These are phyloP conservation scores for Vidua macroura DNA, from an alignment of 2,113 vertebrate species.

Conservation along the genomic window DNA sequence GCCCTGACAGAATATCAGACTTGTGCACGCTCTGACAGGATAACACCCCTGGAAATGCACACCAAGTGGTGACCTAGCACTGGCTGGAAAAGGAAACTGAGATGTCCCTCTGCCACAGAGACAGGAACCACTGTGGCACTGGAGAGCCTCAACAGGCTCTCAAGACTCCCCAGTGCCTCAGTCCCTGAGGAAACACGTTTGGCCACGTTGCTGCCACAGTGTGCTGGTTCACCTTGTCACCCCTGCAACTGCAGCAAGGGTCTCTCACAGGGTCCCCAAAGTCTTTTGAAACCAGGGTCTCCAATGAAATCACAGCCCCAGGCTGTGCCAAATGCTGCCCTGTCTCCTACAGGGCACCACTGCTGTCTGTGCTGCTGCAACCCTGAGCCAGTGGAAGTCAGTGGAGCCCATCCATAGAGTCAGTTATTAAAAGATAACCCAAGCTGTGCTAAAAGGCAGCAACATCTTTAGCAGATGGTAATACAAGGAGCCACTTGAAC, in stretches of 20 bases:
- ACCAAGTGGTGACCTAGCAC: fast-evolving
- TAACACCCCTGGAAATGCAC: background rate
- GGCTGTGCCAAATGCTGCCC: background rate
- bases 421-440: background rate
- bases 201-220: fast-evolving
- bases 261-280: fast-evolving
- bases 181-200: background rate
- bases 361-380: background rate
- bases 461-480: slow-evolving; percentile 13
- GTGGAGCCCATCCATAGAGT: background rate
- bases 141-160: background rate
- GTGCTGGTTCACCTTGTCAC: background rate
- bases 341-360: fast-evolving
- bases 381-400: background rate
- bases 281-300: background rate
- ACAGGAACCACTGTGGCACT: background rate
- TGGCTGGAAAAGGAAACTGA: background rate
- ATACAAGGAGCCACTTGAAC: slow-evolving; percentile 30
- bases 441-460: background rate
- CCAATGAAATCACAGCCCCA: background rate
- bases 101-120: background rate
- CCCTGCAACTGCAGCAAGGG: background rate
- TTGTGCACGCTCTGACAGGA: background rate
- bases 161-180: background rate
- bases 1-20: background rate